Conservation (phyloP, 1,140 invertebrate genomes). For the Drosophila jambulina region DNA sequence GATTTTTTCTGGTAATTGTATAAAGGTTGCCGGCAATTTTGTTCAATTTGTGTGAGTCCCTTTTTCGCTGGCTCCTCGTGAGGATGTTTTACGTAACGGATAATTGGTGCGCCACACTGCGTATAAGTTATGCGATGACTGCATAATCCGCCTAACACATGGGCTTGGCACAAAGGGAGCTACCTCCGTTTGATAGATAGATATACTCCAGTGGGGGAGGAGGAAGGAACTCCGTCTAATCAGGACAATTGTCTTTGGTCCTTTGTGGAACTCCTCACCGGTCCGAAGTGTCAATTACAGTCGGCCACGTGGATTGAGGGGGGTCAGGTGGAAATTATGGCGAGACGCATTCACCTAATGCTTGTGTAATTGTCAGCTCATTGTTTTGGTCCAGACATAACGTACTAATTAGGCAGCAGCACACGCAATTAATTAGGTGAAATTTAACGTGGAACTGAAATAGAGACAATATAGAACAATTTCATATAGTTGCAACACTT, state of each 20-base stretch:
- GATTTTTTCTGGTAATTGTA: conserved; percentile 58
- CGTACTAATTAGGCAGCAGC: conserved; percentile 62
- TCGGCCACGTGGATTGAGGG: conserved; percentile 27
- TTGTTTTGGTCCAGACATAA: conserved; percentile 70
- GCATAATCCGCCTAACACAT: conserved; percentile 44
- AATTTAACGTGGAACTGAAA: conserved; percentile 22
- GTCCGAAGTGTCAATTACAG: conserved; percentile 75
- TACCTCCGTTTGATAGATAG: conserved; percentile 35
- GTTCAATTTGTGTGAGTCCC: conserved; percentile 69
- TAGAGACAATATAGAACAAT: not conserved
- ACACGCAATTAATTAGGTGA: conserved; percentile 61
- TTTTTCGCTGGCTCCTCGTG: conserved; percentile 50
- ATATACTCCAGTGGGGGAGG: conserved; percentile 28
- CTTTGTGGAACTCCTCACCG: conserved; percentile 35
- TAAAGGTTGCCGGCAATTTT: conserved; percentile 72
- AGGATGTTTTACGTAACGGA: conserved; percentile 39
- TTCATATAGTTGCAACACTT: not conserved
- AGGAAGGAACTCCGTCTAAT: conserved; percentile 31
- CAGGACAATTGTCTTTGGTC: conserved; percentile 70
- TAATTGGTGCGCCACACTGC: conserved; percentile 54
- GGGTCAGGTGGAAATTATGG: conserved; percentile 15
- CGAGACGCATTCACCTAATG: conserved; percentile 42
- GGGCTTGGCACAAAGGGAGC: not conserved
- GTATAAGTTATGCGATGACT: conserved; percentile 59
- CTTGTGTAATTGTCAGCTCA: conserved; percentile 73